A percentile compares a stretch with the other conserved stretches of the same genome.
phyloP scores from a whole-genome alignment of 1,140 invertebrate species.

The Calephelis virginiensis region DNA sequence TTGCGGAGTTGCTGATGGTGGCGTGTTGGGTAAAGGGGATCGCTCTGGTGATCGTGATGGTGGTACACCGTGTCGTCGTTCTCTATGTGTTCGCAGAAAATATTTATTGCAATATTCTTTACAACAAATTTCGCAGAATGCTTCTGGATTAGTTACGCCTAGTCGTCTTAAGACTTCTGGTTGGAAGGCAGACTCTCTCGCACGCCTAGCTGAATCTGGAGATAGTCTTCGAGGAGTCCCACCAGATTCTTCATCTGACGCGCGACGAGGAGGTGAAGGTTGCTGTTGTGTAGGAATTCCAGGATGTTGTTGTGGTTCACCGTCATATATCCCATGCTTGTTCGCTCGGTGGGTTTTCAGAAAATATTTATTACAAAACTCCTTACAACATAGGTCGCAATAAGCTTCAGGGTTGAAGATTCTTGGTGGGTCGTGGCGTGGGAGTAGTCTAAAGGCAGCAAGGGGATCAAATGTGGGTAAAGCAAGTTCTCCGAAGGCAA shows the following conservation, averaged over 20 bases:
- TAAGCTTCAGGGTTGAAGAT: conserved; percentile 98
- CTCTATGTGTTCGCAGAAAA: conserved; percentile 94
- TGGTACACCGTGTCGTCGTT: conserved; percentile 88
- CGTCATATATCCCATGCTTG: conserved; percentile 92
- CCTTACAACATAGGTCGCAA: conserved; percentile 98
- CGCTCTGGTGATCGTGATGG: conserved; percentile 76
- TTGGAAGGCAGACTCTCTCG: conserved; percentile 82
- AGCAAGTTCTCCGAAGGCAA: conserved; percentile 71
- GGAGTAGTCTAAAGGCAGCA: conserved; percentile 77
- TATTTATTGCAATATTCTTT: conserved; percentile 98
- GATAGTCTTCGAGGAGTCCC: conserved; percentile 80
- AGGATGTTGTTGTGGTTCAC: conserved; percentile 67
- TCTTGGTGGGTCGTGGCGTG: conserved; percentile 83
- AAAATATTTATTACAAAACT: conserved; percentile 99
- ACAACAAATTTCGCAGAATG: conserved; percentile 96
- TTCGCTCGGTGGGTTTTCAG: conserved; percentile 98
- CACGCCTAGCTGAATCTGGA: conserved; percentile 81
- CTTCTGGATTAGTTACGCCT: conserved; percentile 91
- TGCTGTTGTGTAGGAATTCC: conserved; percentile 57
- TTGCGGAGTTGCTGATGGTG: conserved; percentile 56
- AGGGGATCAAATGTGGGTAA: conserved; percentile 72
- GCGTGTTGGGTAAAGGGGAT: conserved; percentile 81
- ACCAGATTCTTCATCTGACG: conserved; percentile 77
- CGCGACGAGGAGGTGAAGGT: conserved; percentile 66
- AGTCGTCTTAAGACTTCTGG: conserved; percentile 85